These are phyloP conservation scores for Holocentrus rufus DNA, from an alignment of 2,797 vertebrate species.

Conservation along the genomic window DNA sequence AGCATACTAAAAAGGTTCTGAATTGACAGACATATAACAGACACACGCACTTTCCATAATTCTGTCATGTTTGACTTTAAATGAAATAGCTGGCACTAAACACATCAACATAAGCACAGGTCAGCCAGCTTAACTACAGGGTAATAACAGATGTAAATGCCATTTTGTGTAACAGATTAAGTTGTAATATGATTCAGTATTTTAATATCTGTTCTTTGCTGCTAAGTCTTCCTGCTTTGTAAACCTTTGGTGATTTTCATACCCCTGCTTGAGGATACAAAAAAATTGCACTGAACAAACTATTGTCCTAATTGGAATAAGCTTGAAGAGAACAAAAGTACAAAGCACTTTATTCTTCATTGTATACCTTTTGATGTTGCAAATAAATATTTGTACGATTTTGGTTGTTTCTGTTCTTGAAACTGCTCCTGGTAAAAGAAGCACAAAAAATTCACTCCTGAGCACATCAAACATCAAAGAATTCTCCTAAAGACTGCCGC, in stretches of 20 bases:
- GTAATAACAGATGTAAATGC: conserved; percentile 22
- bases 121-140: conserved; percentile 1
- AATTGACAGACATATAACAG: not conserved
- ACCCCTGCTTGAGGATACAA: conserved; percentile 32
- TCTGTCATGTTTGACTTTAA: conserved; percentile 8
- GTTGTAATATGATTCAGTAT: conserved; percentile 14
- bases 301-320: conserved; percentile 30
- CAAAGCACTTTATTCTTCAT: conserved; percentile 76
- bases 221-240: conserved; percentile 64
- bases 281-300: conserved; percentile 39
- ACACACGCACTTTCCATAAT: not conserved
- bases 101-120: conserved; percentile 3
- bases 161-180: conserved; percentile 25
- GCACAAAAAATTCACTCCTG: too few relatives aligned
- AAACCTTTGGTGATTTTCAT: conserved; percentile 23
- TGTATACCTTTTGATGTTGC: conserved; percentile 69
- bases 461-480: too few relatives aligned
- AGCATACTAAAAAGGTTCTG: not conserved
- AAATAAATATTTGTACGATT: conserved; percentile 77
- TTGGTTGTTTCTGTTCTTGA: conserved; percentile 17
- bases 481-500: not conserved
- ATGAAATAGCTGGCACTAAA: not conserved
- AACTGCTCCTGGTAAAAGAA: not conserved
- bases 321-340: conserved; percentile 26
- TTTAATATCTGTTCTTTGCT: conserved; percentile 30